A percentile compares a stretch with the other conserved stretches of the same genome.
Conservation (phyloP, 2,888 invertebrate genomes). For the Idaea aversata region DNA sequence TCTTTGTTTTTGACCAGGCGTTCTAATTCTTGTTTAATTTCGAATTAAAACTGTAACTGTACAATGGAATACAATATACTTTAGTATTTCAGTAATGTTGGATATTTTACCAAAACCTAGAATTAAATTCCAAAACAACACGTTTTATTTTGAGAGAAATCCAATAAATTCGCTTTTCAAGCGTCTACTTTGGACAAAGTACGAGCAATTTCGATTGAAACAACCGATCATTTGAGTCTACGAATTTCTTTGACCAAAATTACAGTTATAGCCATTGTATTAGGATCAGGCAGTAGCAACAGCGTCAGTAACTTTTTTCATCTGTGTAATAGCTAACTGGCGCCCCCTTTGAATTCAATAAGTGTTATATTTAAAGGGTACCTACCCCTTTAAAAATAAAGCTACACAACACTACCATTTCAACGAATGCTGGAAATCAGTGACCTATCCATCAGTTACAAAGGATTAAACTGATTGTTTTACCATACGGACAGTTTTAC, state of each 20-base stretch:
- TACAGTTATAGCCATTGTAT: not conserved
- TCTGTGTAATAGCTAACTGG: too few species aligned
- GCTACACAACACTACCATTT: too few species aligned
- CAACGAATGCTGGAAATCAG: too few species aligned
- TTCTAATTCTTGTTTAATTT: not conserved
- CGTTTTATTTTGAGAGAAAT: slow-evolving; percentile 6
- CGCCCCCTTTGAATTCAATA: too few species aligned
- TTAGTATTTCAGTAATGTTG: not conserved
- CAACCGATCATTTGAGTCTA: not conserved
- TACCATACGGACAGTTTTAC: too few species aligned
- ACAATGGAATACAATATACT: not conserved
- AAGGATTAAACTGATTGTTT: too few species aligned
- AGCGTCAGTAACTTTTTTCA: too few species aligned
- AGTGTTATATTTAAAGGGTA: too few species aligned
- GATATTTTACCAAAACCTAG: not conserved
- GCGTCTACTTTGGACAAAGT: slow-evolving; percentile 14
- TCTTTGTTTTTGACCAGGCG: too few species aligned
- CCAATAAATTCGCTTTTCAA: slow-evolving; percentile 21
- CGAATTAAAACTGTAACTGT: not conserved
- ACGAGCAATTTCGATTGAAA: not conserved
- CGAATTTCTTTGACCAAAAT: not conserved
- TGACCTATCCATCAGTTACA: too few species aligned
- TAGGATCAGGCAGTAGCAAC: not conserved
- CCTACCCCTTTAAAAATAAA: too few species aligned
- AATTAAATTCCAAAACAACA: slow-evolving; percentile 7